Percentiles rank a stretch among this genome's conserved stretches.
Conservation (phyloP, 2,888 invertebrate species). For the Platycheirus rosarum region DNA sequence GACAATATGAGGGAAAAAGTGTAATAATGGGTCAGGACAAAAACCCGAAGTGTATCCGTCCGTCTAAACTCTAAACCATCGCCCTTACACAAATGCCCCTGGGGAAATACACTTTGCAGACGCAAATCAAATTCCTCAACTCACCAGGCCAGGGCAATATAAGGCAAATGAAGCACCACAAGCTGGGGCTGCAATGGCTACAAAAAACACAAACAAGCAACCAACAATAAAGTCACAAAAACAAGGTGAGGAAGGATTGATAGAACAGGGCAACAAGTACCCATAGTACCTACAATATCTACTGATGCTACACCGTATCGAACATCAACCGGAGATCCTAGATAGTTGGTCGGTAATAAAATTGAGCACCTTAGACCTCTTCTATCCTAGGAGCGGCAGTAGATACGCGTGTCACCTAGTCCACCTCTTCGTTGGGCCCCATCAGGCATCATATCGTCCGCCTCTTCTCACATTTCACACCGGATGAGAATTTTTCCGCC, state of each 20-base stretch:
- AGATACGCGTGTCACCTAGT: slow-evolving; percentile 37
- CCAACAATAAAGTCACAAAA: slow-evolving; percentile 38
- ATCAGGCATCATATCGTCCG: neutral
- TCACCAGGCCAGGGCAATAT: slow-evolving; percentile 5
- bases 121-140: slow-evolving; percentile 52
- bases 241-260: slow-evolving; percentile 29
- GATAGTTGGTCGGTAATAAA: slow-evolving; percentile 68
- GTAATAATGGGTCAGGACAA: slow-evolving; percentile 41
- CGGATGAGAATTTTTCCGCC: slow-evolving; percentile 65
- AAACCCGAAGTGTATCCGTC: slow-evolving; percentile 43
- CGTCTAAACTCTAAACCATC: slow-evolving; percentile 23
- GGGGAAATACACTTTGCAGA: slow-evolving; percentile 50
- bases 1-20: slow-evolving; percentile 6
- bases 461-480: slow-evolving; percentile 61
- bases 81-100: neutral
- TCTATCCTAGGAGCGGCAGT: neutral
- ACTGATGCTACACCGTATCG: slow-evolving; percentile 28
- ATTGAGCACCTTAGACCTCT: slow-evolving; percentile 59
- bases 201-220: slow-evolving; percentile 12
- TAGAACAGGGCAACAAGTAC: slow-evolving; percentile 62
- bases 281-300: neutral
- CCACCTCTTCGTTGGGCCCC: neutral
- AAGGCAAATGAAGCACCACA: neutral
- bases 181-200: neutral
- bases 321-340: slow-evolving; percentile 66